A percentile compares a stretch with the other conserved stretches of the same genome.
phyloP scores from a whole-genome alignment of 2,888 invertebrate species.

The Siphlonurus alternatus region DNA sequence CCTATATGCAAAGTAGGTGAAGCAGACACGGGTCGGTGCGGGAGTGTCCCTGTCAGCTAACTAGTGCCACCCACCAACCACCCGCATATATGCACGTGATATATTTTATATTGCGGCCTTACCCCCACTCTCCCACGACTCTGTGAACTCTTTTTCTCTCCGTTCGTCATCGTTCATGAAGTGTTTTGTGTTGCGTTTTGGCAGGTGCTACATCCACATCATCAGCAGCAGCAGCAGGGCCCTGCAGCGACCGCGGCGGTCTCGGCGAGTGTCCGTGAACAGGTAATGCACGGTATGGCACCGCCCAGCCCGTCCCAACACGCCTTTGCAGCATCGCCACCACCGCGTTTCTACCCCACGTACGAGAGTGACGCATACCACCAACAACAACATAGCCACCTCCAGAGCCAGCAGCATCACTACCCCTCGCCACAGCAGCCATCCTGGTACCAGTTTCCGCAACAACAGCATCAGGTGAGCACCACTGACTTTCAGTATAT shows the following conservation, averaged over 20 bases:
- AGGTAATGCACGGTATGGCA: background rate
- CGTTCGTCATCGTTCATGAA: no score
- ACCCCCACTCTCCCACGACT: no score
- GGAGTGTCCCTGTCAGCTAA: no score
- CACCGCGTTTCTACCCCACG: background rate
- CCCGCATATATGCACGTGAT: background rate
- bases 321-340: background rate
- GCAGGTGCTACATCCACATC: background rate
- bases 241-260: background rate
- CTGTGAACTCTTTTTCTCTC: no score
- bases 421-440: background rate
- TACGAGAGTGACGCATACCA: background rate
- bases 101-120: no score
- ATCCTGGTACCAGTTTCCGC: background rate
- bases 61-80: background rate
- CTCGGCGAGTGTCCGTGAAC: background rate
- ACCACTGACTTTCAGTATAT: no score
- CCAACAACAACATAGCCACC: background rate
- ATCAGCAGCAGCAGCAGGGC: background rate
- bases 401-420: no score
- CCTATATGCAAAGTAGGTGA: no score
- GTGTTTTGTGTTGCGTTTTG: no score
- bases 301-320: background rate
- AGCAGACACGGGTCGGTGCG: no score
- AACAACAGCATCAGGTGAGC: background rate